phyloP scores from a whole-genome alignment of 1,140 invertebrate species.

The Latrodectus geometricus region DNA sequence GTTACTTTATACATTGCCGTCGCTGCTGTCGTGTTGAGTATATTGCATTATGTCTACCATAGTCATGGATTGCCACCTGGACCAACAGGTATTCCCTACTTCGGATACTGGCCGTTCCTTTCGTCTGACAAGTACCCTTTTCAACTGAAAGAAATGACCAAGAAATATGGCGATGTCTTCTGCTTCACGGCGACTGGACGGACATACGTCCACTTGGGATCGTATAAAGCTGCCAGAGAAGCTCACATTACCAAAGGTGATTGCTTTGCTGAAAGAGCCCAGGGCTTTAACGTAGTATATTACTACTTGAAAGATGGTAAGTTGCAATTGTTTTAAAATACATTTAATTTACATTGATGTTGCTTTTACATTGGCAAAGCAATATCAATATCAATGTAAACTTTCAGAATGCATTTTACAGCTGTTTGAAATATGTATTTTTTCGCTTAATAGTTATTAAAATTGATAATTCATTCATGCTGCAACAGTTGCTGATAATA shows the following conservation, averaged over 20 bases:
- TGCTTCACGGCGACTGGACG: constrained; percentile 7
- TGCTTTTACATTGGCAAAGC: no score
- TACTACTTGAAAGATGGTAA: no score
- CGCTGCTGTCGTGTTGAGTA: no score
- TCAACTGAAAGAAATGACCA: neutral
- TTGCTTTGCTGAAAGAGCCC: neutral
- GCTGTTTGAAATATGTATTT: no score
- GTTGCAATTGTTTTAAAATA: no score
- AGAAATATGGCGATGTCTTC: constrained; percentile 36
- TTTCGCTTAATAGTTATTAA: no score
- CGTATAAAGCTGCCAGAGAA: constrained; percentile 18
- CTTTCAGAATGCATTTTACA: no score
- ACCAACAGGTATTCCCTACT: neutral
- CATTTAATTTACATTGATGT: no score
- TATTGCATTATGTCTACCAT: neutral
- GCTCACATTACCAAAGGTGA: constrained; percentile 23
- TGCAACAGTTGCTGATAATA: no score
- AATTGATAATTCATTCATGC: no score
- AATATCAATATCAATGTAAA: no score
- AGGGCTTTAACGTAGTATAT: neutral
- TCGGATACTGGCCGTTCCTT: constrained; percentile 23
- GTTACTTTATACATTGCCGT: no score
- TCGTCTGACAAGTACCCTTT: neutral
- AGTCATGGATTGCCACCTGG: constrained; percentile 4
- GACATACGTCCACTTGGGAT: constrained; percentile 17